Conservation (phyloP, 2,888 invertebrate genomes). For the Lasioglossum morio region DNA sequence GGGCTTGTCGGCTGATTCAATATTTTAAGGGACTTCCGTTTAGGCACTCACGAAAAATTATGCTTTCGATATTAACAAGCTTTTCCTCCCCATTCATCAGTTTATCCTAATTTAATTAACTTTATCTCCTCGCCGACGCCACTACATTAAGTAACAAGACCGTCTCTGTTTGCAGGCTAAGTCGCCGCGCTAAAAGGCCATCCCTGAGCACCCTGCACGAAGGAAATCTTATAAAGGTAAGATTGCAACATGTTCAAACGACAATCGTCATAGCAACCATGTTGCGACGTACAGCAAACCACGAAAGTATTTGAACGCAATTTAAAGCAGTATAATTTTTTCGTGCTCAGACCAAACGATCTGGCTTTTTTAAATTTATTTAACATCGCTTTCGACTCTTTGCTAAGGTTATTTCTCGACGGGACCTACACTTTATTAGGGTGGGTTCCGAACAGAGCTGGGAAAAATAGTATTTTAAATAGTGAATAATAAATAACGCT, state of each 20-base stretch:
- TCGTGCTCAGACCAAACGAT: too few relatives aligned
- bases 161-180: constrained; percentile 75
- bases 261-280: constrained; percentile 9
- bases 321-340: too few relatives aligned
- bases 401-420: too few relatives aligned
- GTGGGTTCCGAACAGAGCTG: too few relatives aligned
- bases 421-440: too few relatives aligned
- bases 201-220: constrained; percentile 93
- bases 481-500: too few relatives aligned
- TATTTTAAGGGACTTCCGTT: neutral
- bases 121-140: constrained; percentile 13
- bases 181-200: constrained; percentile 91
- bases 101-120: constrained; percentile 40
- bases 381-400: too few relatives aligned
- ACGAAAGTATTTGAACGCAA: too few relatives aligned
- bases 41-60: neutral
- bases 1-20: neutral
- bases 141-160: constrained; percentile 21
- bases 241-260: constrained; percentile 54
- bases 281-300: neutral
- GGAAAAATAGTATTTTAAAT: too few relatives aligned
- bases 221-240: constrained; percentile 85
- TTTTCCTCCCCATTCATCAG: neutral
- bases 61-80: neutral
- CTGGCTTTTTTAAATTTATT: too few relatives aligned